Percentiles rank a stretch among this genome's conserved stretches.
Conservation (phyloP, 2,113 vertebrate species). For the Odontesthes bonariensis region DNA sequence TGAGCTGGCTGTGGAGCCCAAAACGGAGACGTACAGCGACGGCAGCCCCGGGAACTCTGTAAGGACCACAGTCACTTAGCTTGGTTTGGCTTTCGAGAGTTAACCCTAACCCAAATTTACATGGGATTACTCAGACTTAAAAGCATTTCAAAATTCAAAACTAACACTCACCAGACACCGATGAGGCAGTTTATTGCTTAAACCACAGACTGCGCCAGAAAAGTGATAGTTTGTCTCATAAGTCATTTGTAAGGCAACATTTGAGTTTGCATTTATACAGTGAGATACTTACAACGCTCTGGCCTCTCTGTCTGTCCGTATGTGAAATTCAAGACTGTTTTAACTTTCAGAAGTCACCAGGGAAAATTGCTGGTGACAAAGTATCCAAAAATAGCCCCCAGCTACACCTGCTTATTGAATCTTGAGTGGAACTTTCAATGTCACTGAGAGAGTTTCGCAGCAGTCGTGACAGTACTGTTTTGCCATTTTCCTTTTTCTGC, state of each 20-base stretch:
- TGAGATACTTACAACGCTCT: background rate
- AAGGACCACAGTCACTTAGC: slow-evolving; percentile 33
- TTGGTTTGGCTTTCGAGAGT: too few relatives aligned
- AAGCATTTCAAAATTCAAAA: too few relatives aligned
- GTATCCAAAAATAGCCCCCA: background rate
- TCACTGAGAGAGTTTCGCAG: background rate
- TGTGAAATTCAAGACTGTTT: background rate
- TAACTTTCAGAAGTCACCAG: background rate
- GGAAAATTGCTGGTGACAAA: slow-evolving; percentile 20
- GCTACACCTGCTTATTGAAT: slow-evolving; percentile 3
- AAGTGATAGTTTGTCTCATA: background rate
- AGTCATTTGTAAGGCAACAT: background rate
- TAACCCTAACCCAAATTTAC: too few relatives aligned
- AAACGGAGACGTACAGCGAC: slow-evolving; percentile 89
- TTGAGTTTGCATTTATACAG: background rate
- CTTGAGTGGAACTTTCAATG: slow-evolving; percentile 2
- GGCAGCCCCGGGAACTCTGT: slow-evolving; percentile 89
- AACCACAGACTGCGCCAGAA: background rate
- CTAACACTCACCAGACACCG: too few relatives aligned
- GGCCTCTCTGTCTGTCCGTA: background rate
- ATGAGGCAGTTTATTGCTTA: too few relatives aligned
- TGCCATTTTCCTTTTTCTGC: background rate
- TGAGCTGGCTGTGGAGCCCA: slow-evolving; percentile 93
- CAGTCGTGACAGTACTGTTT: background rate
- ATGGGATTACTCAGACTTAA: too few relatives aligned